Conservation (phyloP, 2,113 vertebrate genomes). For the Thunnus maccoyii region DNA sequence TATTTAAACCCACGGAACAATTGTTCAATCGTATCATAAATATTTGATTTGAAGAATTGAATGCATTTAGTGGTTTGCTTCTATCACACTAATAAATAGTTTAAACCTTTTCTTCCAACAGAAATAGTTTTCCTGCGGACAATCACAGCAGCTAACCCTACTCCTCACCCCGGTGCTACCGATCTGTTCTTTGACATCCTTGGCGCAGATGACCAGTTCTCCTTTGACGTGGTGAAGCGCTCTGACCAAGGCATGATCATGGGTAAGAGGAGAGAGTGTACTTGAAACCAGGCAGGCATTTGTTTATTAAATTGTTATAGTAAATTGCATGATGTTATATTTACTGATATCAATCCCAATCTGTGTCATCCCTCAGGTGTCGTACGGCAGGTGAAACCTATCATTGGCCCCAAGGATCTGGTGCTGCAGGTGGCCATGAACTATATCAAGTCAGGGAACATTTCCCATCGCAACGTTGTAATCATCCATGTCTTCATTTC, state of each 20-base stretch:
- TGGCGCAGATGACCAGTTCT: conserved; percentile 42
- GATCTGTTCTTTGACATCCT: conserved; percentile 67
- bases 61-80: conserved; percentile 1
- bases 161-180: background rate
- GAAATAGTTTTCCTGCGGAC: conserved; percentile 70
- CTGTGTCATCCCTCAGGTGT: conserved; percentile 82
- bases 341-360: background rate
- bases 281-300: background rate
- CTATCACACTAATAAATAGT: conserved; percentile 36
- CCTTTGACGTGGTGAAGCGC: conserved; percentile 63
- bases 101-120: conserved; percentile 44
- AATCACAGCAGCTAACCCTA: background rate
- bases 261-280: conserved; percentile 57
- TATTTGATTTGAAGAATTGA: conserved; percentile 17
- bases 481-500: conserved; percentile 89
- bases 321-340: background rate
- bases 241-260: conserved; percentile 44
- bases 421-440: conserved; percentile 89
- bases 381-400: conserved; percentile 89
- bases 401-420: conserved; percentile 85
- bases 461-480: conserved; percentile 89
- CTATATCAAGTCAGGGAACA: conserved; percentile 85
- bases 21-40: conserved; percentile 40
- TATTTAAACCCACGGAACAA: conserved; percentile 18
- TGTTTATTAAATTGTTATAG: background rate